Percentiles rank a stretch among this genome's conserved stretches.
Evolutionary conservation across 2,888 invertebrate species (phyloP).

Genomic region (Pammene fasciana): DNA sequence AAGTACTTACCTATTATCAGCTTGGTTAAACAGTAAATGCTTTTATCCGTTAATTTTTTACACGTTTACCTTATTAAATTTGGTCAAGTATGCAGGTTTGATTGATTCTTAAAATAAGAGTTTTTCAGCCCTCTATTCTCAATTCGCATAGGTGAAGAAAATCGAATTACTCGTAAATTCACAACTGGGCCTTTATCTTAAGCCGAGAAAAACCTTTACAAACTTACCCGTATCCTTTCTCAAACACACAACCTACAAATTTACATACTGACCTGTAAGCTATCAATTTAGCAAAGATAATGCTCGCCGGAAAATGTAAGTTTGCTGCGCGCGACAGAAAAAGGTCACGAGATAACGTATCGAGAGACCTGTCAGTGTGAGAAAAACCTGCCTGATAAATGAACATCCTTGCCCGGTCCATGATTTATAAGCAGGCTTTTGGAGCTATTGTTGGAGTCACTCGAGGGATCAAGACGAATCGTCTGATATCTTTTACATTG

Average conservation of each 20-base stretch:
- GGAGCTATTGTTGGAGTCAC: constrained; percentile 40
- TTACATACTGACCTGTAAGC: constrained; percentile 12
- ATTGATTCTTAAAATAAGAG: no score
- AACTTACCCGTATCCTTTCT: constrained; percentile 5
- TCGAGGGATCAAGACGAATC: constrained; percentile 40
- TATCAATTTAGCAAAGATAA: neutral
- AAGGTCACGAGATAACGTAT: constrained; percentile 41
- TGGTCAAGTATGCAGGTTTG: no score
- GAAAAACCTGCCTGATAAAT: constrained; percentile 42
- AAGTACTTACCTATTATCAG: no score
- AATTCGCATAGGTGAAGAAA: constrained; percentile 15
- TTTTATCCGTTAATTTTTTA: no score
- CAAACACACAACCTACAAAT: neutral
- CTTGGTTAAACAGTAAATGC: no score
- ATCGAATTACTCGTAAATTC: constrained; percentile 15
- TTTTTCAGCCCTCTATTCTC: neutral
- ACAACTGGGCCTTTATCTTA: constrained; percentile 17
- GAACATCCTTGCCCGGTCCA: constrained; percentile 37
- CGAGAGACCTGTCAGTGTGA: constrained; percentile 34
- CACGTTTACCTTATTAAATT: no score
- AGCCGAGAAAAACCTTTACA: constrained; percentile 11
- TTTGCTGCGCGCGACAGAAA: constrained; percentile 17
- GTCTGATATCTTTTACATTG: constrained; percentile 38
- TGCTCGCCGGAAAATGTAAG: constrained; percentile 26
- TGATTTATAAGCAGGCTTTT: constrained; percentile 40